Percentiles rank a stretch among this genome's conserved stretches.
These are phyloP conservation scores for Anarhynchus alexandrinus DNA, from an alignment of 2,113 vertebrate species.

Conservation along the genomic window DNA sequence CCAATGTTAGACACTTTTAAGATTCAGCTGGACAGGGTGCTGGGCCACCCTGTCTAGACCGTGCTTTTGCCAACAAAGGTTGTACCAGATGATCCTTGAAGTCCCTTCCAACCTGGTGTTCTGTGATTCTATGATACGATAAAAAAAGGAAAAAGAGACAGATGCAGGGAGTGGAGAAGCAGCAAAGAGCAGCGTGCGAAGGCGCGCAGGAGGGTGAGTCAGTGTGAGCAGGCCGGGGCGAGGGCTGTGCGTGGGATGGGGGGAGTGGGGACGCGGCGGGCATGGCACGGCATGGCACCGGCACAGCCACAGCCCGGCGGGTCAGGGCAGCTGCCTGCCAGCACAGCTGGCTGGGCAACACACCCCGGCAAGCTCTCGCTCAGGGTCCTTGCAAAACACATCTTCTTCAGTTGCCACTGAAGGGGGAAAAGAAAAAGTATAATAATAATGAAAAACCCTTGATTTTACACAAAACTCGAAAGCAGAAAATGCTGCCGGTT, in stretches of 20 bases:
- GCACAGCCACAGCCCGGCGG: background rate
- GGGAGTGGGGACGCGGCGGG: background rate
- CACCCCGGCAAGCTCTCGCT: background rate
- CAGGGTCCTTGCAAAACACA: background rate
- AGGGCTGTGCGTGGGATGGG: background rate
- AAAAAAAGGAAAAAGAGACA: background rate
- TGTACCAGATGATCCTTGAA: background rate
- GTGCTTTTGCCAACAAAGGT: background rate
- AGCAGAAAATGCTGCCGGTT: background rate
- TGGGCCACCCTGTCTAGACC: background rate
- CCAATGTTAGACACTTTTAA: background rate
- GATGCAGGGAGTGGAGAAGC: background rate
- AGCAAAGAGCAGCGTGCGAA: background rate
- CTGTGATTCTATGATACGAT: background rate
- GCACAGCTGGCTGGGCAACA: background rate
- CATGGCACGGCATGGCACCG: background rate
- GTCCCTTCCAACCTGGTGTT: background rate
- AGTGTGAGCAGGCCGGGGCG: background rate
- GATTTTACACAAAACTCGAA: background rate
- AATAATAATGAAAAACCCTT: background rate
- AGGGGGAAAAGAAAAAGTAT: background rate
- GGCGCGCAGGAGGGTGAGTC: conserved; percentile 32
- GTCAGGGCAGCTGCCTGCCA: conserved; percentile 11
- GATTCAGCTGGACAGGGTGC: background rate
- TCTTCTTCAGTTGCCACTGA: background rate